These are phyloP conservation scores for Tauraco hartlaubi DNA, from an alignment of 2,797 vertebrate genomes.

Conservation along the genomic window DNA sequence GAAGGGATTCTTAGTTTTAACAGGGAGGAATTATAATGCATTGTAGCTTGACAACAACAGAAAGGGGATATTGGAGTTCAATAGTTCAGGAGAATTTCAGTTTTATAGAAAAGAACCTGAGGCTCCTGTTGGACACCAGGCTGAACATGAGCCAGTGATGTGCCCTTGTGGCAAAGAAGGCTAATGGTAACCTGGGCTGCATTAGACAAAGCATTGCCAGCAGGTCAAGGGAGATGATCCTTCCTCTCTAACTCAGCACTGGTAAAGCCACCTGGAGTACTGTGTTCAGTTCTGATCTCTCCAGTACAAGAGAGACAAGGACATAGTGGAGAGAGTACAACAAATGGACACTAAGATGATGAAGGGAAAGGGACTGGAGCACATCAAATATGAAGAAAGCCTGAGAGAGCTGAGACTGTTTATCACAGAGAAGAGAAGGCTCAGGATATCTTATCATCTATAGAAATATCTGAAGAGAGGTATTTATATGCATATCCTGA, in stretches of 20 bases:
- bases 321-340: neutral
- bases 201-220: neutral
- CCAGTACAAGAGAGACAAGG: neutral
- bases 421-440: neutral
- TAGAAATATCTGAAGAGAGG: neutral
- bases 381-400: neutral
- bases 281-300: neutral
- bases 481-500: neutral
- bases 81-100: neutral
- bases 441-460: neutral
- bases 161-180: neutral
- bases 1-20: neutral
- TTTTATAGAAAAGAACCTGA: neutral
- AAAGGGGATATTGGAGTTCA: neutral
- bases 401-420: neutral
- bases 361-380: neutral
- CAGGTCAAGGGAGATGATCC: neutral
- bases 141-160: fast-evolving
- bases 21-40: neutral
- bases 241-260: neutral
- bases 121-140: neutral
- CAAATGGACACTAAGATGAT: neutral
- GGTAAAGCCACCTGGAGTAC: neutral
- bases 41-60: neutral
- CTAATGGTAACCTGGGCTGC: neutral